Percentiles rank a stretch among this genome's conserved stretches.
Evolutionary conservation across 2,888 invertebrate genomes (phyloP).

Genomic region (Reticulitermes lucifugus): DNA sequence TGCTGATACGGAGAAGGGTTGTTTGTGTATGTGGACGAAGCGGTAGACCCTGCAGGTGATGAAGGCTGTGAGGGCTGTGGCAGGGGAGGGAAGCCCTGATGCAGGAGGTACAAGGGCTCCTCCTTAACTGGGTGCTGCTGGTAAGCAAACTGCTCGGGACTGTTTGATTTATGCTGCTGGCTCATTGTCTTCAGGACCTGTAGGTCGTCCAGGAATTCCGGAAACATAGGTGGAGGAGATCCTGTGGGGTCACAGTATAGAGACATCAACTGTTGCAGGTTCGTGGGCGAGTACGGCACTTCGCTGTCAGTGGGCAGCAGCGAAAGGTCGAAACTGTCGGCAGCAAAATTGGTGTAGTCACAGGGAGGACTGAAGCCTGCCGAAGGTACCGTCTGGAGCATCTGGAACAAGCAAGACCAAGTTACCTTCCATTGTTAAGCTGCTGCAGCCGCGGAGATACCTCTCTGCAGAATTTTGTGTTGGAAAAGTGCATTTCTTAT

Average conservation of each 20-base stretch:
- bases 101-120: constrained; percentile 36
- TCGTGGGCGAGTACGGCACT: constrained; percentile 52
- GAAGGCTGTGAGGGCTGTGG: constrained; percentile 24
- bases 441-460: too few relatives aligned
- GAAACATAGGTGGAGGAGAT: constrained; percentile 51
- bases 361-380: constrained; percentile 82
- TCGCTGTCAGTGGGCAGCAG: constrained; percentile 69
- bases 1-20: constrained; percentile 49
- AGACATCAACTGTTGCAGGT: constrained; percentile 50
- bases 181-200: constrained; percentile 28
- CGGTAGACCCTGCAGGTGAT: constrained; percentile 45
- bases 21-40: constrained; percentile 45
- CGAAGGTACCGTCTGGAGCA: constrained; percentile 86
- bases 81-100: neutral
- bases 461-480: too few relatives aligned
- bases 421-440: too few relatives aligned
- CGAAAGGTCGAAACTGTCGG: constrained; percentile 78
- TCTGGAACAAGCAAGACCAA: constrained; percentile 67
- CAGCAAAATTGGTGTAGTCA: constrained; percentile 69
- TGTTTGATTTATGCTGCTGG: constrained; percentile 5
- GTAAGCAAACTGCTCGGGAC: constrained; percentile 54
- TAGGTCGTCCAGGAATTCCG: constrained; percentile 33
- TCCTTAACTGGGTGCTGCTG: constrained; percentile 65
- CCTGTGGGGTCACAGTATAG: constrained; percentile 49
- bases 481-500: too few relatives aligned